These are phyloP conservation scores for Portevinia maculata DNA, from an alignment of 2,888 invertebrate species.

Conservation along the genomic window DNA sequence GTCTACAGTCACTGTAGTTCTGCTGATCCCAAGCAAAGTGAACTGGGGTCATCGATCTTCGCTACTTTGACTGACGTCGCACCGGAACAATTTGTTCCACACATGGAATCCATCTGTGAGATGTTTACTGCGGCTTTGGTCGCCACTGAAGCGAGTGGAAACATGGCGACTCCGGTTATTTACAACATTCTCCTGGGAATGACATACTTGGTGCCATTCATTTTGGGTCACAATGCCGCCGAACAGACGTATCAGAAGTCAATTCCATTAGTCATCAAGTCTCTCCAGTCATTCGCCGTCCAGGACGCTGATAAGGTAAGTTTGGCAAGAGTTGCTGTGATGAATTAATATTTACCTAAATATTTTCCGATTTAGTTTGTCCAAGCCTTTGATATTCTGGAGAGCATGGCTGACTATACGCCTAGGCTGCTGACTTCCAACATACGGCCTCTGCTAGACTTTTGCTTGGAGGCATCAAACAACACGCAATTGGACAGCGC, in stretches of 20 bases:
- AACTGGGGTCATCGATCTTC: slow-evolving; percentile 84
- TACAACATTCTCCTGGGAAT: slow-evolving; percentile 84
- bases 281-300: slow-evolving; percentile 85
- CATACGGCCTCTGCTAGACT: slow-evolving; percentile 86
- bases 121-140: slow-evolving; percentile 82
- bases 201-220: slow-evolving; percentile 86
- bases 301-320: slow-evolving; percentile 84
- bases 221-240: slow-evolving; percentile 85
- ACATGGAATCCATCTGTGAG: slow-evolving; percentile 85
- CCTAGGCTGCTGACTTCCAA: slow-evolving; percentile 84
- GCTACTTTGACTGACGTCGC: slow-evolving; percentile 88
- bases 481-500: slow-evolving; percentile 85
- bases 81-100: slow-evolving; percentile 87
- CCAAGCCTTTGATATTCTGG: slow-evolving; percentile 81
- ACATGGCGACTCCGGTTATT: slow-evolving; percentile 81
- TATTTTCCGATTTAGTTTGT: slow-evolving; percentile 76
- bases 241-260: slow-evolving; percentile 85
- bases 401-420: slow-evolving; percentile 80
- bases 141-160: slow-evolving; percentile 79
- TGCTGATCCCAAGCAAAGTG: slow-evolving; percentile 80
- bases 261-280: slow-evolving; percentile 86
- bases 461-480: slow-evolving; percentile 86
- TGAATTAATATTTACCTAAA: neutral
- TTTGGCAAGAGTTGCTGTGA: neutral
- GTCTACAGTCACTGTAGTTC: slow-evolving; percentile 80